These are phyloP conservation scores for Hylomyscus alleni DNA, from an alignment of 2,797 vertebrate species.

Conservation along the genomic window DNA sequence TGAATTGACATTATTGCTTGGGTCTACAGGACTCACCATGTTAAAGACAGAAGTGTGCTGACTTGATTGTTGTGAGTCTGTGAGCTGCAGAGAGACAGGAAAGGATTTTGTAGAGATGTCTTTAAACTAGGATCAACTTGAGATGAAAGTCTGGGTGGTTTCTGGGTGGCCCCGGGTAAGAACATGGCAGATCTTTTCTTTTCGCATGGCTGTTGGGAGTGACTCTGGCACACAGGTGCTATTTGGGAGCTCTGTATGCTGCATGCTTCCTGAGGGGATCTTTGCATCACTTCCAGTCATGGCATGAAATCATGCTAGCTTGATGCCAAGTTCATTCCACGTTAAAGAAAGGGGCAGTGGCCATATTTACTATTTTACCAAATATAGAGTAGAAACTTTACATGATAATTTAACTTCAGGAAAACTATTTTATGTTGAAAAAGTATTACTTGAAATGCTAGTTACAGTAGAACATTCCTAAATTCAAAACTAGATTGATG, in stretches of 20 bases:
- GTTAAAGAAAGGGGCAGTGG: constrained; percentile 15
- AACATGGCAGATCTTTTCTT: background rate
- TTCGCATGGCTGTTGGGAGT: background rate
- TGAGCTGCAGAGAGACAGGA: background rate
- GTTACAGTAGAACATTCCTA: background rate
- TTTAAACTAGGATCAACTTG: background rate
- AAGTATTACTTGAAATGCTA: background rate
- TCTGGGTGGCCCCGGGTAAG: too few species aligned
- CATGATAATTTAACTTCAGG: background rate
- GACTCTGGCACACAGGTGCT: background rate
- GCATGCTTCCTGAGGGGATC: background rate
- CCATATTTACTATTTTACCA: background rate
- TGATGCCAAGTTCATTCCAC: too few species aligned
- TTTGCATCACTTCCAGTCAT: background rate
- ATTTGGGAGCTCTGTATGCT: background rate
- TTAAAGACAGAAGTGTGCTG: too few species aligned
- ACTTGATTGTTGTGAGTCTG: too few species aligned
- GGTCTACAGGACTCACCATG: background rate
- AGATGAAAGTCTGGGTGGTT: background rate
- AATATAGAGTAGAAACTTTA: background rate
- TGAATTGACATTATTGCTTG: background rate
- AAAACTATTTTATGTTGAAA: constrained; percentile 8
- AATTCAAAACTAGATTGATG: background rate
- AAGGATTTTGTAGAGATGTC: background rate
- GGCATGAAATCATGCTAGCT: too few species aligned